Evolutionary conservation across 2,113 vertebrate species (phyloP).

Genomic region (Eonycteris spelaea): DNA sequence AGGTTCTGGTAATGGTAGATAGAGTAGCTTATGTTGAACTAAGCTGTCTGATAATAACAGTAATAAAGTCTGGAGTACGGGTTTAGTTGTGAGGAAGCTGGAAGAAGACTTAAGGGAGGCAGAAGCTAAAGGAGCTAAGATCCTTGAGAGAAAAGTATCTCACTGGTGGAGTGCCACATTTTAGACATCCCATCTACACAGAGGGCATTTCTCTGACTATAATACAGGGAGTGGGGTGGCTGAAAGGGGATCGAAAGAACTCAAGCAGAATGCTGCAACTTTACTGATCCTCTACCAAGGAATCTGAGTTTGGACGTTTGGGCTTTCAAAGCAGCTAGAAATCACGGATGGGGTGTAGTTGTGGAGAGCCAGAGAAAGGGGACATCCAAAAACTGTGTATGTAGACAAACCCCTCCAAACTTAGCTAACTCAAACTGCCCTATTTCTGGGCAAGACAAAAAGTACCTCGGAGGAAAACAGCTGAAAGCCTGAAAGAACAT

Average conservation of each 20-base stretch:
- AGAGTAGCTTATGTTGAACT: not conserved
- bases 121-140: not conserved
- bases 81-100: not conserved
- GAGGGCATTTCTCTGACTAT: not conserved
- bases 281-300: not conserved
- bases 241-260: not conserved
- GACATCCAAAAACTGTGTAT: not conserved
- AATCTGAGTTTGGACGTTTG: not conserved
- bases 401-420: rapidly evolving
- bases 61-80: not conserved
- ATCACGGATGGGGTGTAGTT: not conserved
- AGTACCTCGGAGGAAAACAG: not conserved
- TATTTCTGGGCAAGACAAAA: not conserved
- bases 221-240: rapidly evolving
- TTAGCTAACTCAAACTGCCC: not conserved
- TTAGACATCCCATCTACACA: not conserved
- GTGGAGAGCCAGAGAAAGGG: not conserved
- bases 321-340: not conserved
- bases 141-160: not conserved
- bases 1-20: not conserved
- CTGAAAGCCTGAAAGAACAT: not conserved
- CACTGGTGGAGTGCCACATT: not conserved
- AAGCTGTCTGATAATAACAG: not conserved
- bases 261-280: no score
- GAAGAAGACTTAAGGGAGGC: not conserved